Percentiles rank a stretch among this genome's conserved stretches.
These are phyloP conservation scores for Dyspetes luteomarginatus DNA, from an alignment of 2,888 invertebrate species.

Conservation along the genomic window DNA sequence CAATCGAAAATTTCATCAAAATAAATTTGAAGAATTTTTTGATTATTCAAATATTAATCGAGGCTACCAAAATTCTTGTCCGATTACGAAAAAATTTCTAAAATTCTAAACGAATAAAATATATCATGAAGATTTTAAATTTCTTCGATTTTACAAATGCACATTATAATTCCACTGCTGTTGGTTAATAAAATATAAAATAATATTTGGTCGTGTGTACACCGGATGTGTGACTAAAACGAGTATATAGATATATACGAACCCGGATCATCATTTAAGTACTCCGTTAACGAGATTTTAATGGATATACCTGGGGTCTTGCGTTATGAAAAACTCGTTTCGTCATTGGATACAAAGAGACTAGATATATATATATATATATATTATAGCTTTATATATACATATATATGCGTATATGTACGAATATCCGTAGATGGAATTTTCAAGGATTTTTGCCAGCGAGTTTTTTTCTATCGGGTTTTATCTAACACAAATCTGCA, in stretches of 20 bases:
- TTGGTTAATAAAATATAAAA: slow-evolving; percentile 37
- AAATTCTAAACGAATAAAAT: no score
- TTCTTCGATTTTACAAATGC: neutral
- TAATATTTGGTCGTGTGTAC: slow-evolving; percentile 22
- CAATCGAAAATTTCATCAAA: slow-evolving; percentile 10
- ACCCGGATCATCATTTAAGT: slow-evolving; percentile 56
- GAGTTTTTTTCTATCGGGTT: slow-evolving; percentile 24
- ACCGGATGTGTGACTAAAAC: slow-evolving; percentile 64
- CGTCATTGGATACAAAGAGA: slow-evolving; percentile 36
- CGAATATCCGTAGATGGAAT: slow-evolving; percentile 51
- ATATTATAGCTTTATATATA: neutral
- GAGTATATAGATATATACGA: slow-evolving; percentile 48
- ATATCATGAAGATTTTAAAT: no score
- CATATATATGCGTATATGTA: no score
- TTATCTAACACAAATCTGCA: slow-evolving; percentile 10
- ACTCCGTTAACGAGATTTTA: slow-evolving; percentile 66
- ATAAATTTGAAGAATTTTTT: neutral
- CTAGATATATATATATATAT: neutral
- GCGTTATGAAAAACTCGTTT: slow-evolving; percentile 58
- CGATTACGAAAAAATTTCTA: no score
- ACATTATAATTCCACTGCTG: neutral
- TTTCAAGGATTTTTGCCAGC: slow-evolving; percentile 54
- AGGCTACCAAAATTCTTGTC: no score
- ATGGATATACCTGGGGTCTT: slow-evolving; percentile 57
- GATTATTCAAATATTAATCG: neutral